phyloP scores from a whole-genome alignment of 2,888 invertebrate genomes.

The Tetheella fluctuosa region DNA sequence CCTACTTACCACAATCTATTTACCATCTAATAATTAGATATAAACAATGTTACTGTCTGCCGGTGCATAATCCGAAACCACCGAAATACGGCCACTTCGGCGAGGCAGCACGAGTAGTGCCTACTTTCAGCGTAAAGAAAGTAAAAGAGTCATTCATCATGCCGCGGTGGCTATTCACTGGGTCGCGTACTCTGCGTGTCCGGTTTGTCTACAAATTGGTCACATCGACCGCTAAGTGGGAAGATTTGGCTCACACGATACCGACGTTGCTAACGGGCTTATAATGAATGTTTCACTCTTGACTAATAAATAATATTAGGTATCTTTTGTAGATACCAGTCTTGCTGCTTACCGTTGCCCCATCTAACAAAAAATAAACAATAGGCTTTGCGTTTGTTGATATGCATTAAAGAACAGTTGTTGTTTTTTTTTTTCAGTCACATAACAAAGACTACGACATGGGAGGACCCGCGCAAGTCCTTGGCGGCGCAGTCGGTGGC shows the following conservation, averaged over 20 bases:
- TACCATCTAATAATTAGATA: too few relatives aligned
- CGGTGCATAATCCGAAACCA: slow-evolving; percentile 11
- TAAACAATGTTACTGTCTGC: too few relatives aligned
- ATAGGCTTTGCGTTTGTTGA: not conserved
- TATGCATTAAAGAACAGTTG: not conserved
- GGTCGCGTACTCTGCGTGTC: slow-evolving; percentile 69
- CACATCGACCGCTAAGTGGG: slow-evolving; percentile 78
- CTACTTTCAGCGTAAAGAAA: slow-evolving; percentile 76
- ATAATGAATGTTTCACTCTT: slow-evolving; percentile 41
- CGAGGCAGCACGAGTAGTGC: slow-evolving; percentile 33
- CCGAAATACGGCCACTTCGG: slow-evolving; percentile 23
- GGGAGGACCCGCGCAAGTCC: slow-evolving; percentile 95
- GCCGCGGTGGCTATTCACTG: slow-evolving; percentile 60
- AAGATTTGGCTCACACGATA: slow-evolving; percentile 62
- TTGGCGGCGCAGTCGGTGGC: slow-evolving; percentile 86
- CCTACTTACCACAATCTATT: not conserved
- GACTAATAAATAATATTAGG: slow-evolving; percentile 7
- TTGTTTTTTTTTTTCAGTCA: slow-evolving; percentile 85
- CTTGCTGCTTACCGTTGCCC: not conserved
- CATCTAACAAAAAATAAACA: not conserved
- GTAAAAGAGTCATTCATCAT: slow-evolving; percentile 76
- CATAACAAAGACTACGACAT: slow-evolving; percentile 94
- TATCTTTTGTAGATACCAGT: not conserved
- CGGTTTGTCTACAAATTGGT: slow-evolving; percentile 79
- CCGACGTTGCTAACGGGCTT: slow-evolving; percentile 48